Conservation (phyloP, 2,113 vertebrate genomes). For the Prochilodus magdalenae region DNA sequence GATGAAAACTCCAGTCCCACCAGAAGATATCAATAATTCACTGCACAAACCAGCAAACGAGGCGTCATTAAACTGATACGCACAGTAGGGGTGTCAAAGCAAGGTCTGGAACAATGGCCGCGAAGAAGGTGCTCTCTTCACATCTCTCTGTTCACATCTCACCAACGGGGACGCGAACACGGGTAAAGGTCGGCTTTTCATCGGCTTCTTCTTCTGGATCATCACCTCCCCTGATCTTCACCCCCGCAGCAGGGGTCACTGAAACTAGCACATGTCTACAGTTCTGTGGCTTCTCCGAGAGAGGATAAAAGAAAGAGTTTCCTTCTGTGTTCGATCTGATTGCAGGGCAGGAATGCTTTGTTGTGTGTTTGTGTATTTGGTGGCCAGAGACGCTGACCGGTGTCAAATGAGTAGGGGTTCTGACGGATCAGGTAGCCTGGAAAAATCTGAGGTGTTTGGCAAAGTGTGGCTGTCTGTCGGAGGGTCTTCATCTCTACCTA, state of each 20-base stretch:
- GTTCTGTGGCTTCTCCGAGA: too few species aligned
- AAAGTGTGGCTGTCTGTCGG: background rate
- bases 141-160: background rate
- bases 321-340: background rate
- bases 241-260: background rate
- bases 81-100: background rate
- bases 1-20: background rate
- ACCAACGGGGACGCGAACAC: background rate
- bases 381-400: background rate
- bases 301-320: conserved; percentile 3
- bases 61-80: background rate
- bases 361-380: background rate
- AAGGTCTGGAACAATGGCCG: background rate
- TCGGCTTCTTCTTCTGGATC: background rate
- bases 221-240: background rate
- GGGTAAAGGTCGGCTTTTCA: background rate
- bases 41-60: conserved; percentile 1
- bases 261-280: background rate
- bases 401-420: background rate
- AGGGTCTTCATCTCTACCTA: background rate
- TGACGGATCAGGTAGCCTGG: background rate
- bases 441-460: background rate
- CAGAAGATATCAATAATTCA: conserved; percentile 9
- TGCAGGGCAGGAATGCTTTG: background rate
- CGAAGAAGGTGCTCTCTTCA: background rate